Evolutionary conservation across 2,888 invertebrate species (phyloP).

Genomic region (Mystacides longicornis): DNA sequence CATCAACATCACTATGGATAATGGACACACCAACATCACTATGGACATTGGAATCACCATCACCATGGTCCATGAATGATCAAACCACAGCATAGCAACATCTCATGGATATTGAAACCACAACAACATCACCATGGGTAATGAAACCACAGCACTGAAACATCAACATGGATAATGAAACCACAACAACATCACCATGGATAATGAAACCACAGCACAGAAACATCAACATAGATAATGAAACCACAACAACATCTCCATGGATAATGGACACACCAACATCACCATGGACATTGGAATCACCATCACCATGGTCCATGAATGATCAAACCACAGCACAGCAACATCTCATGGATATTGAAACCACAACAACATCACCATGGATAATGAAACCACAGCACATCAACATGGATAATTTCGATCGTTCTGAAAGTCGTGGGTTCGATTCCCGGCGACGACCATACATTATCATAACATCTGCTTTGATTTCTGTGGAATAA

Average conservation of each 20-base stretch:
- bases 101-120: no score
- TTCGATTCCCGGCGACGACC: background rate
- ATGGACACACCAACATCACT: no score
- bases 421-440: background rate
- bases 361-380: background rate
- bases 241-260: background rate
- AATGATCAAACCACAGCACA: no score
- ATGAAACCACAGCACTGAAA: no score
- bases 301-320: background rate
- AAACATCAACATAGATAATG: no score
- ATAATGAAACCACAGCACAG: background rate
- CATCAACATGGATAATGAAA: background rate
- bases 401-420: slow-evolving; percentile 5
- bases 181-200: background rate
- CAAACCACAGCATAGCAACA: no score
- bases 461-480: no score
- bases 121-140: no score
- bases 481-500: no score
- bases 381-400: background rate
- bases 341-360: background rate
- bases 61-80: no score
- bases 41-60: no score
- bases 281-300: background rate
- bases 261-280: background rate
- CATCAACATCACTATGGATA: no score